Evolutionary conservation across 2,888 invertebrate species (phyloP).

Genomic region (Amiota minor): DNA sequence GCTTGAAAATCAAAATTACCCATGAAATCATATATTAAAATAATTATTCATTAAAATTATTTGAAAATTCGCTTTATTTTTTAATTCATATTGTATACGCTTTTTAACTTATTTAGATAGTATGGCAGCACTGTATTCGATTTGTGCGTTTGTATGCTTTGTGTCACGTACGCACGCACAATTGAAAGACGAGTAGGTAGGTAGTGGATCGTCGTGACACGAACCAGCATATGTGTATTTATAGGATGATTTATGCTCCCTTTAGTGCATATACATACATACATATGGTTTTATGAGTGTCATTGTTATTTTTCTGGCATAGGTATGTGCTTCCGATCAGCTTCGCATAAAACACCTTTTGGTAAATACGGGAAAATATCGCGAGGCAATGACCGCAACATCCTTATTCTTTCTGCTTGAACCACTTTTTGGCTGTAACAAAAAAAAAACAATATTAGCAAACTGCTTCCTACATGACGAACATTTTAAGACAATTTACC

Average conservation of each 20-base stretch:
- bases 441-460: not conserved
- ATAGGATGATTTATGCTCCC: not conserved
- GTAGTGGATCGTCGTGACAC: not conserved
- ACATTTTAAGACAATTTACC: conserved; percentile 36
- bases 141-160: not conserved
- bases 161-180: conserved; percentile 11
- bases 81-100: not conserved
- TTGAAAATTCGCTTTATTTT: not conserved
- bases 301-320: conserved; percentile 27
- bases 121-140: not conserved
- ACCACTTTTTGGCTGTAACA: conserved; percentile 73
- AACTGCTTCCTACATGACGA: not conserved
- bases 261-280: not conserved
- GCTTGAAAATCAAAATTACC: not conserved
- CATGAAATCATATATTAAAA: not conserved
- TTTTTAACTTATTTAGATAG: not conserved
- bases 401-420: conserved; percentile 76
- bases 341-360: conserved; percentile 74
- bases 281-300: not conserved
- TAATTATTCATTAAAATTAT: not conserved
- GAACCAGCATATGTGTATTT: not conserved
- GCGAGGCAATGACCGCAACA: conserved; percentile 76
- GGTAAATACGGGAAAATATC: conserved; percentile 76
- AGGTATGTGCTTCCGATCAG: conserved; percentile 72
- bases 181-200: not conserved